Percentiles rank a stretch among this genome's conserved stretches.
These are phyloP conservation scores for Phaethon lepturus DNA, from an alignment of 2,113 vertebrate species.

Conservation along the genomic window DNA sequence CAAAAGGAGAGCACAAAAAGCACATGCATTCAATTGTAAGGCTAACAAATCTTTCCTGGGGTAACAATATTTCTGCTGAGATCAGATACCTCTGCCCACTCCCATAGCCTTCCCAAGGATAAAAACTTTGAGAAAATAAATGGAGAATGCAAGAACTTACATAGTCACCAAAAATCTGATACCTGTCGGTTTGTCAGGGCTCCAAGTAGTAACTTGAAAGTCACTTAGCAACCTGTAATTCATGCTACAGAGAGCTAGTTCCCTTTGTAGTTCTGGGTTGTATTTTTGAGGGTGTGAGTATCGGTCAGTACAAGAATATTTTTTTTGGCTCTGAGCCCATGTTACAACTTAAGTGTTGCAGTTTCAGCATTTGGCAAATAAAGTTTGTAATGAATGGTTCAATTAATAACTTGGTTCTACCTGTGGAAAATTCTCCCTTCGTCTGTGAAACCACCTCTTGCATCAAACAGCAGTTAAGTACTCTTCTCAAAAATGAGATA, in stretches of 20 bases:
- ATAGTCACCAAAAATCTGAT: not conserved
- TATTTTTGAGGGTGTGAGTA: not conserved
- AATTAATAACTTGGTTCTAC: not conserved
- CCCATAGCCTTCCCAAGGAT: not conserved
- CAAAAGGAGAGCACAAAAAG: not conserved
- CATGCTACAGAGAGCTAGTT: not conserved
- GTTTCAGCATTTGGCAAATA: not conserved
- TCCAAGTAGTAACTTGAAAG: not conserved
- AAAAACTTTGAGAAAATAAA: not conserved
- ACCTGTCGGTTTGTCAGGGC: not conserved
- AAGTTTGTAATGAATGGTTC: not conserved
- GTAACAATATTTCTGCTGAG: not conserved
- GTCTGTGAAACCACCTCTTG: not conserved
- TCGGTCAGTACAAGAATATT: not conserved
- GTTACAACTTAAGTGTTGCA: not conserved
- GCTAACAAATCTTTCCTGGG: not conserved
- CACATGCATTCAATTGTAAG: not conserved
- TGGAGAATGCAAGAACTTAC: not conserved
- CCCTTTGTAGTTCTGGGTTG: not conserved
- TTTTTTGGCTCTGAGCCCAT: not conserved
- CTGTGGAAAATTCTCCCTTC: not conserved
- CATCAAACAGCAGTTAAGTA: not conserved
- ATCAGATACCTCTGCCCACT: not conserved
- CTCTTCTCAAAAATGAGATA: not conserved
- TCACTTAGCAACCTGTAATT: not conserved